phyloP scores from a whole-genome alignment of 2,113 vertebrate genomes.

The Amphilophus citrinellus region DNA sequence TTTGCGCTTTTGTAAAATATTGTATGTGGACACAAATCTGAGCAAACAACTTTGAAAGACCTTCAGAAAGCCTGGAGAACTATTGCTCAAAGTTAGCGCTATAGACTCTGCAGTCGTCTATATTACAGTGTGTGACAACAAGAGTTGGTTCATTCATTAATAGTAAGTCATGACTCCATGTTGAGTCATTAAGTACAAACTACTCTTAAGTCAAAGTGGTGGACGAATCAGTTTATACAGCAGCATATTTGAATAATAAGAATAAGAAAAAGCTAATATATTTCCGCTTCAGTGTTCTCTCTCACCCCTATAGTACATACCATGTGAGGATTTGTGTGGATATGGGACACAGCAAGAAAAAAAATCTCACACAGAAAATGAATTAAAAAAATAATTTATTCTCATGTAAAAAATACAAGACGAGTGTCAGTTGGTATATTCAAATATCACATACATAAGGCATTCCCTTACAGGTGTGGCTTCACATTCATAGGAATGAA shows the following conservation, averaged over 20 bases:
- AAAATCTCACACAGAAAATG: slow-evolving; percentile 1
- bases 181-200: neutral
- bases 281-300: neutral
- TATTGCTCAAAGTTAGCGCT: neutral
- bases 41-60: neutral
- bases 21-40: too few relatives aligned
- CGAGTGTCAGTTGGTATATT: slow-evolving; percentile 34
- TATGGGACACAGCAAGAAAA: neutral
- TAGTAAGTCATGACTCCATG: neutral
- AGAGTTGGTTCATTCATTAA: neutral
- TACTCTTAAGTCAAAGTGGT: neutral
- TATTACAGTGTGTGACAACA: neutral
- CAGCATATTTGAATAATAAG: neutral
- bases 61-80: neutral
- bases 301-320: neutral
- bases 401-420: slow-evolving; percentile 40
- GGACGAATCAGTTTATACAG: neutral
- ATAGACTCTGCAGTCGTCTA: too few relatives aligned
- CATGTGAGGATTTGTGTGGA: neutral
- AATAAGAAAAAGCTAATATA: neutral
- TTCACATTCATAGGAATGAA: slow-evolving; percentile 42
- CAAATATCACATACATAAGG: slow-evolving; percentile 64
- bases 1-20: too few relatives aligned
- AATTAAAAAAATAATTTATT: slow-evolving; percentile 69
- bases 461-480: neutral